Evolutionary conservation across 2,888 invertebrate genomes (phyloP).

Genomic region (Rhagium mordax): DNA sequence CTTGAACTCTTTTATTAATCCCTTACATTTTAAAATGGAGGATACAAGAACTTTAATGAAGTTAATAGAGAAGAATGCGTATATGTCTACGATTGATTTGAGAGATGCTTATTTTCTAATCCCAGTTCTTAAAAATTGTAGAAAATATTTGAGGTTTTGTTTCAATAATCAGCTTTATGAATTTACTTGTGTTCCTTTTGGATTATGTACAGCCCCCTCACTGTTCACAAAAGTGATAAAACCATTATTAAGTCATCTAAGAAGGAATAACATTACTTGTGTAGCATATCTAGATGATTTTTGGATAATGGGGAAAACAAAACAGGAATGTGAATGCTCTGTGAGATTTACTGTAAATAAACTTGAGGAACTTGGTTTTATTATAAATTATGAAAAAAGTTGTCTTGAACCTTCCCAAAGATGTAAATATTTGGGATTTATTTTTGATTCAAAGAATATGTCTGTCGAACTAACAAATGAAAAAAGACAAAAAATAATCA

Average conservation of each 20-base stretch:
- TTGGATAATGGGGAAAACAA: slow-evolving; percentile 14
- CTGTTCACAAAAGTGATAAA: slow-evolving; percentile 24
- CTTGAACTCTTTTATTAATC: slow-evolving; percentile 22
- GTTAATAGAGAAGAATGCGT: slow-evolving; percentile 8
- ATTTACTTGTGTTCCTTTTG: slow-evolving; percentile 33
- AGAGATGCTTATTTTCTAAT: slow-evolving; percentile 18
- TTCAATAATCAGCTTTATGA: slow-evolving; percentile 20
- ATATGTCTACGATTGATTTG: slow-evolving; percentile 17
- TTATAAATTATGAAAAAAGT: slow-evolving; percentile 30
- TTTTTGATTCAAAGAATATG: not conserved
- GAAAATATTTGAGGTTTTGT: slow-evolving; percentile 20
- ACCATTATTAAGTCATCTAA: slow-evolving; percentile 11
- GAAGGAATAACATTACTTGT: not conserved
- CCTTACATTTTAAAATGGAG: slow-evolving; percentile 39
- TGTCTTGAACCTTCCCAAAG: not conserved
- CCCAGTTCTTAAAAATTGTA: not conserved
- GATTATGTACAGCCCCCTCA: slow-evolving; percentile 28
- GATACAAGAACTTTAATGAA: slow-evolving; percentile 9
- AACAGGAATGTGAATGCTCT: not conserved
- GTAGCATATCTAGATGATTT: slow-evolving; percentile 34
- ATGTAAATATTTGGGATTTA: slow-evolving; percentile 22
- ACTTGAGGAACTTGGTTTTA: not conserved
- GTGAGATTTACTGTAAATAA: not conserved
- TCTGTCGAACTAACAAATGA: not conserved
- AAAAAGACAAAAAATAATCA: not conserved